Evolutionary conservation across 2,888 invertebrate species (phyloP), one percentile per base, ranked within the genome.

Genomic region (Sicus ferrugineus): DNA sequence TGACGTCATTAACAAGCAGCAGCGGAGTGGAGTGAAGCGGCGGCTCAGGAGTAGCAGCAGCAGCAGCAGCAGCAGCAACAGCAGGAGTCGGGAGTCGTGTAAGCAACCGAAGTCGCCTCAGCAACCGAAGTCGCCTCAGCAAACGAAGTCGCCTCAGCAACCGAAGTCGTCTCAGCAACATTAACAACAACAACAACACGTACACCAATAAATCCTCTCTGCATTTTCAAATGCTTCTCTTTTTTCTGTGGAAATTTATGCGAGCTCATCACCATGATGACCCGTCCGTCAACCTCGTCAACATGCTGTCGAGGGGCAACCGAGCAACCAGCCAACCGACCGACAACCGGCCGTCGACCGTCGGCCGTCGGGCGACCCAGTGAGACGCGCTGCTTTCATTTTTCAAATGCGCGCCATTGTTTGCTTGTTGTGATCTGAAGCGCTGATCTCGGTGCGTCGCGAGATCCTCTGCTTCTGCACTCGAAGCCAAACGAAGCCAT

Each of bases 401-500:
- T 54, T 34, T 46, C 67, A 31, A 62, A 64, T 62, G 54, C 11
- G 26, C 42, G 46, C 23, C 54, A 62, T 62, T 73, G 59, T 74
- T 75, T 70, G 73, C 74, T 75, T 73, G n/a, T 9, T 42, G 42
- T 42, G n/a, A n/a, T n/a, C n/a, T n/a, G 42, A n/a, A n/a, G n/a
- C n/a, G n/a, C n/a, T n/a, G n/a, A n/a, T 42, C 3, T 4, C 42
- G 42, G 14, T 42, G 76, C 72, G 69, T 74, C 73, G 72, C 74
- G 73, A 73, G 73, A 72, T 73, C 73, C 69, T 72, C 74, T 78
- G 74, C 78, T 75, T 73, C 78, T 74, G 76, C 76, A 79, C 76
- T 23, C 21, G n/a, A 59, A 59, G 16, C 14, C 50, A 23, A 28
- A 67, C 68, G 34, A 65, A 80, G 80, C 80, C 79, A 78, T 79